A percentile compares a stretch with the other conserved stretches of the same genome.
These are phyloP conservation scores for Nezara viridula DNA, from an alignment of 2,888 invertebrate species.

Conservation along the genomic window DNA sequence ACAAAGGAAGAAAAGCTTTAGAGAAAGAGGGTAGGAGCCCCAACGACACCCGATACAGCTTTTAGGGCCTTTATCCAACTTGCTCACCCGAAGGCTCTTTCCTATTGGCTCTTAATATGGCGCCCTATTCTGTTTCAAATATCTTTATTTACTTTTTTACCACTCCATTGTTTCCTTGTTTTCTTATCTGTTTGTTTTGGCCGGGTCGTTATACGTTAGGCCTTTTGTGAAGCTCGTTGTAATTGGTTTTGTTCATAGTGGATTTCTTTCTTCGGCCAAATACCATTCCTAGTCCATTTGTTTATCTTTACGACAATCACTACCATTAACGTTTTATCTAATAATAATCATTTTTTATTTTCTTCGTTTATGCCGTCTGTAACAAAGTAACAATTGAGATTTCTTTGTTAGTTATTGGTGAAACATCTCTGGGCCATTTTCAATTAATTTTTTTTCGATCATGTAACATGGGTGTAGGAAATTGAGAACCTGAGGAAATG, in stretches of 20 bases:
- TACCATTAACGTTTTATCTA: not conserved
- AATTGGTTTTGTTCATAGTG: not conserved
- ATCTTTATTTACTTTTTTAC: conserved; percentile 32
- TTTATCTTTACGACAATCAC: not conserved
- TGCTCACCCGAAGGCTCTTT: not conserved
- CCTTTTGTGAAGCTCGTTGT: not conserved
- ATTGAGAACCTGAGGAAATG: no score
- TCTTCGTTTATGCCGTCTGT: no score
- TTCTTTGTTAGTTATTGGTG: no score
- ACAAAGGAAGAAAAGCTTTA: not conserved
- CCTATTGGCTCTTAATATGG: conserved; percentile 35
- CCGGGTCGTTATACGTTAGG: not conserved
- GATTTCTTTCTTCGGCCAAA: not conserved
- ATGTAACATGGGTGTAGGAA: no score
- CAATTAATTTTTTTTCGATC: no score
- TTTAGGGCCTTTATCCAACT: conserved; percentile 32
- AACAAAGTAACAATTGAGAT: no score
- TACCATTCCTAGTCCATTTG: not conserved
- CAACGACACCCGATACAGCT: conserved; percentile 43
- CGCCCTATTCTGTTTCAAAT: conserved; percentile 36
- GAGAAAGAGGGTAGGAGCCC: not conserved
- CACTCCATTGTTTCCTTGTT: conserved; percentile 16
- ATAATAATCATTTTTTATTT: no score
- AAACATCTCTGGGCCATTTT: no score
- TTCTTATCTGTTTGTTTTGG: conserved; percentile 35